Percentiles rank a stretch among this genome's conserved stretches.
Evolutionary conservation across 2,888 invertebrate genomes (phyloP).

Genomic region (Noctua janthina): DNA sequence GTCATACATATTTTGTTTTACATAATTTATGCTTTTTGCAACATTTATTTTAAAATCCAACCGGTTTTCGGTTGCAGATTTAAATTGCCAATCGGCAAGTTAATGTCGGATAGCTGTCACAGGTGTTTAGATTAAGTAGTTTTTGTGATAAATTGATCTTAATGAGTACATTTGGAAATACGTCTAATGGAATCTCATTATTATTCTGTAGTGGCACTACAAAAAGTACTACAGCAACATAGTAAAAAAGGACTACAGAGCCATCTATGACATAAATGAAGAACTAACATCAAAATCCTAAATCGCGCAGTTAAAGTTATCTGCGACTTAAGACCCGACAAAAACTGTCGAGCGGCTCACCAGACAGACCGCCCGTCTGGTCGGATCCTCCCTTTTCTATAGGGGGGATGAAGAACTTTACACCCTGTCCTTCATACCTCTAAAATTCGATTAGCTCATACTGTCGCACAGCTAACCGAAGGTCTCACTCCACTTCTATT

Average conservation of each 20-base stretch:
- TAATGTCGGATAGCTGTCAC: constrained; percentile 26
- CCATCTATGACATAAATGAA: too few relatives aligned
- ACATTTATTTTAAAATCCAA: constrained; percentile 27
- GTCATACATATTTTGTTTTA: constrained; percentile 35
- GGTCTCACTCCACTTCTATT: not conserved
- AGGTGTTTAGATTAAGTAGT: constrained; percentile 11
- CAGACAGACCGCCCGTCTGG: too few relatives aligned
- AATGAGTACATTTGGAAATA: not conserved
- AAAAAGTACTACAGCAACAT: too few relatives aligned
- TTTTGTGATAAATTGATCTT: not conserved
- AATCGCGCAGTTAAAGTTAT: too few relatives aligned
- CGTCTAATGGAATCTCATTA: not conserved
- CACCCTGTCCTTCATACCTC: too few relatives aligned
- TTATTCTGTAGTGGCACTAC: not conserved
- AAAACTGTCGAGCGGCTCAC: too few relatives aligned
- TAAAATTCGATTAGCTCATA: not conserved
- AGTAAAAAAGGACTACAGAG: too few relatives aligned
- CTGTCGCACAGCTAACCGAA: not conserved
- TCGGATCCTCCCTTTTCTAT: too few relatives aligned
- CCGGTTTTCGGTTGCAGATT: constrained; percentile 39
- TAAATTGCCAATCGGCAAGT: constrained; percentile 26
- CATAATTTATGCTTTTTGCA: constrained; percentile 35
- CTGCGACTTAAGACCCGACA: too few relatives aligned
- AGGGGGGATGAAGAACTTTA: too few relatives aligned
- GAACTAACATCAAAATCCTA: too few relatives aligned